Conservation (phyloP, 2,113 vertebrate genomes). For the Polypterus senegalus region DNA sequence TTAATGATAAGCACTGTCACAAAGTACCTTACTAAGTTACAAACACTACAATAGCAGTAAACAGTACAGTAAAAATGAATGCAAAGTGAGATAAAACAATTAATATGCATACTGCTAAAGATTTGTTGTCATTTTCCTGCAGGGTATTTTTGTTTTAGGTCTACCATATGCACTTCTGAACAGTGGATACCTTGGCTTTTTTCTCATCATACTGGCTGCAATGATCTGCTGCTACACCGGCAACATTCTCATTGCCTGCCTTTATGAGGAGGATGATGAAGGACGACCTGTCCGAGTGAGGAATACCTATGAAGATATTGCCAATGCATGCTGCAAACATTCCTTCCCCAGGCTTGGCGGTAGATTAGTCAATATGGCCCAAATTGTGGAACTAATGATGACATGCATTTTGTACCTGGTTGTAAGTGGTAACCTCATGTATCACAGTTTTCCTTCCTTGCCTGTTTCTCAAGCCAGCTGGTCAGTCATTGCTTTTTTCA, state of each 20-base stretch:
- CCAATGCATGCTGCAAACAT: constrained; percentile 44
- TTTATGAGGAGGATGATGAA: constrained; percentile 52
- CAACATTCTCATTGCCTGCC: constrained; percentile 52
- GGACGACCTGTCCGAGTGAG: constrained; percentile 40
- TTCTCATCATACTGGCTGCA: constrained; percentile 50
- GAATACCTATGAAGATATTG: constrained; percentile 51
- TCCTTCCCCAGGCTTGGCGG: constrained; percentile 45
- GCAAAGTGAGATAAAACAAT: too few relatives aligned
- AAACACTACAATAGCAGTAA: too few relatives aligned
- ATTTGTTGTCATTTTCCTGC: constrained; percentile 12
- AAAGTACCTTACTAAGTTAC: too few relatives aligned
- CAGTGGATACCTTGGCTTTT: constrained; percentile 50
- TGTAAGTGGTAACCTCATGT: constrained; percentile 51
- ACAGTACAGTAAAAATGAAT: too few relatives aligned
- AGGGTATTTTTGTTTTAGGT: constrained; percentile 64
- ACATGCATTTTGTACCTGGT: constrained; percentile 65
- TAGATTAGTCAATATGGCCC: constrained; percentile 38
- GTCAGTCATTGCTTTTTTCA: constrained; percentile 45
- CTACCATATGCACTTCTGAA: constrained; percentile 53
- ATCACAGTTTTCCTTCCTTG: constrained; percentile 43
- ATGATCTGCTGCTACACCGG: constrained; percentile 59
- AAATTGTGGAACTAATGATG: constrained; percentile 63
- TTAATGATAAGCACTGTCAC: too few relatives aligned
- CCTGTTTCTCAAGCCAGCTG: constrained; percentile 45
- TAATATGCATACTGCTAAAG: background rate